Evolutionary conservation across 2,888 invertebrate genomes (phyloP), one percentile per base, ranked within the genome.

Genomic region (Luffia ferchaultella): DNA sequence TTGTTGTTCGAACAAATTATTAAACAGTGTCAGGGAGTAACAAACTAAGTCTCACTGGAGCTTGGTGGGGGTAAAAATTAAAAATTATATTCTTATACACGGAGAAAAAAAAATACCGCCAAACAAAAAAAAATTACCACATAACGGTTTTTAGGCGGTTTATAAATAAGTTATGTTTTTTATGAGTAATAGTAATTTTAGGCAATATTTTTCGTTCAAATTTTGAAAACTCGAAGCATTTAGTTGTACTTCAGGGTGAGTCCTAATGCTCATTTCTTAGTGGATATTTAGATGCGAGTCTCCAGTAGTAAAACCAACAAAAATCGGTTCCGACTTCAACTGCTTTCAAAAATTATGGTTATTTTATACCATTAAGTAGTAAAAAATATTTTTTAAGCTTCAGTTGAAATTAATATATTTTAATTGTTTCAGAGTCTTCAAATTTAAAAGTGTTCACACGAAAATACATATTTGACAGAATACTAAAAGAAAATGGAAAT

Each of bases 191-290:
- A 30, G 30, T 30, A 30, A 30, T 3, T 30, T 30, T 12, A 30
- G 30, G 30, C 17, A 15, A 3, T 18, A 45, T 18, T 45, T 45
- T 16, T 18, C 43, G 43, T 40, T 47, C 18, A 20, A 40, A 48
- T 47, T 47, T 47, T 51, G 19, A 16, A 17, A 15, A 18, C 18
- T 16, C 12, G 15, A 18, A 46, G 19, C 18, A 46, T 46, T 46
- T 18, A 46, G 46, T n/a, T 5, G 46, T 46, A 19, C n/a, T 18
- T 46, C 19, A n/a, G n/a, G 19, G 18, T 19, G 17, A 18, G 17
- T 16, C 2, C 18, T 17, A 18, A 19, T 18, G 17, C 7, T 2
- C 17, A 46, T 19, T 17, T 18, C 15, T 20, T 17, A 18, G 16
- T 17, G 46, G 46, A 19, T 18, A 46, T 46, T 46, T 46, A 45